phyloP scores from a whole-genome alignment of 2,888 invertebrate species.

The Lasioglossum morio region DNA sequence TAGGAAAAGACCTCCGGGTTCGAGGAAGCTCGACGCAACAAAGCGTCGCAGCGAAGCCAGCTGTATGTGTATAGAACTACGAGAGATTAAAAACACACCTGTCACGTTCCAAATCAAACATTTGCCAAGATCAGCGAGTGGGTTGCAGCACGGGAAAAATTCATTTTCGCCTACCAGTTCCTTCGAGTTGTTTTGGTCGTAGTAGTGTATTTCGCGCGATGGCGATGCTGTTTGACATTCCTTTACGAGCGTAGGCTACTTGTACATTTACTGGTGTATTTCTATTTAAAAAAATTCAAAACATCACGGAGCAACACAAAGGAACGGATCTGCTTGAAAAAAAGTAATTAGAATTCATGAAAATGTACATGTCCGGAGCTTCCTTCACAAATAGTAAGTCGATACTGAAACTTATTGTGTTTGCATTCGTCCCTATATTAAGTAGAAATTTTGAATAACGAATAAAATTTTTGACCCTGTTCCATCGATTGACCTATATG shows the following conservation, averaged over 20 bases:
- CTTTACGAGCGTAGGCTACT: constrained; percentile 29
- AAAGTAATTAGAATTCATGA: neutral
- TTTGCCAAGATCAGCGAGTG: constrained; percentile 25
- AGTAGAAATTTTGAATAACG: neutral
- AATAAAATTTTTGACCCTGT: neutral
- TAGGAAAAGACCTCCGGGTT: neutral
- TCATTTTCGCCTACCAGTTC: constrained; percentile 23
- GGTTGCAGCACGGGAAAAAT: constrained; percentile 3
- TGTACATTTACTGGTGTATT: constrained; percentile 39
- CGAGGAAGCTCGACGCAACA: neutral
- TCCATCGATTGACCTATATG: neutral
- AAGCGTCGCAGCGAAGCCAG: neutral
- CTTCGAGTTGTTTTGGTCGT: constrained; percentile 40
- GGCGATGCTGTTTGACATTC: constrained; percentile 16
- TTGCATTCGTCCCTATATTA: neutral
- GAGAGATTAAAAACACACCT: constrained; percentile 47
- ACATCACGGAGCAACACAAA: neutral
- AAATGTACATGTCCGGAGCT: neutral
- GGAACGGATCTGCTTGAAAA: neutral
- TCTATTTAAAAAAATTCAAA: constrained; percentile 59
- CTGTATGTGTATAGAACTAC: constrained; percentile 6
- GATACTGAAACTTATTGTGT: neutral
- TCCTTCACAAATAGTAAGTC: no score
- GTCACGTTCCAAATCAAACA: constrained; percentile 31
- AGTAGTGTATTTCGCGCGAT: constrained; percentile 31